Base-by-base conservation (phyloP, 2,797 vertebrate genomes). In the Lithobates pipiens region DNA sequence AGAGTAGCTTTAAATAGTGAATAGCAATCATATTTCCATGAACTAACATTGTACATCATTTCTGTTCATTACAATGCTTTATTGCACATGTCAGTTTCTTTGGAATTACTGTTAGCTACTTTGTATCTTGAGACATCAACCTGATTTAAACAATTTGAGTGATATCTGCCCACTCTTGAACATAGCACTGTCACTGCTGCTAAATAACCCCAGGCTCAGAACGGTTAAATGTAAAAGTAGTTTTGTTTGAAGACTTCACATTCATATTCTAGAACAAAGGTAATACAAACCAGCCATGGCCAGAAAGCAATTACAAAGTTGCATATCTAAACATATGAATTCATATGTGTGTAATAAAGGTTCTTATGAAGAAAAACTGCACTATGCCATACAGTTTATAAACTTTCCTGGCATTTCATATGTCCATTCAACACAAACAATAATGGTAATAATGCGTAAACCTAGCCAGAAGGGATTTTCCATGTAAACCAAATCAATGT, bases 391-490 rank as follows among this genome's bases (percentile, higher is more conserved):
- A n/a, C 18, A 61, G 7, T 23, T 6, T 8, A 23, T 23, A 61
- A 61, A 21, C 54, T 8, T 23, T 61, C 18, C 54, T 61, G 54
- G 16, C 1, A 54, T 54, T 54, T 54, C 16, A 23, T n/a, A 23
- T 61, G 21, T 29, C 13, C 65, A 67, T 11, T 15, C 10, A 67
- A 67, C 10, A 13, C 25, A 67, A 67, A 67, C 18, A 27, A 29
- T 27, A 29, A 23, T 25, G 21, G 23, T 65, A 50, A 29, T 42
- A 65, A 77, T 3, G 27, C 34, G 13, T 61, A 78, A 67, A 78
- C n/a, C 39, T 79, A 79, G 77, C 77, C 44, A 16, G 10, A 50
- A 36, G 77, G 65, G 65, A 79, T 79, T 79, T 79, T 79, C 39
- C 77, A 79, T 79, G 57, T 46, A 11, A 32, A n/a, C 77, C 77